Conservation (phyloP, 2,113 vertebrate species). For the Melanotaenia duboulayi region DNA sequence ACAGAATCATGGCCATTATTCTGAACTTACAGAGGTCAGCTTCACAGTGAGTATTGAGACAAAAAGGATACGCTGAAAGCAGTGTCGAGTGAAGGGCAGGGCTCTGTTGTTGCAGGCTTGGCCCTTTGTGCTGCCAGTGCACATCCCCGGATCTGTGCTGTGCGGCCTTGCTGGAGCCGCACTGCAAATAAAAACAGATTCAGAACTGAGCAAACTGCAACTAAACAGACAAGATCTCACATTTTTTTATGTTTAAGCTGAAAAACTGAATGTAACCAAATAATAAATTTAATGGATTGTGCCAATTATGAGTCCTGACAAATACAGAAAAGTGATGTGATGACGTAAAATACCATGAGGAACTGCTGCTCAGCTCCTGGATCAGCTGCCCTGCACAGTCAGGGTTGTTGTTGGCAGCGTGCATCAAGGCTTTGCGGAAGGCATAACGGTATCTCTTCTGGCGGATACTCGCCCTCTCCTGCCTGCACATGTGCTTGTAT, state of each 20-base stretch:
- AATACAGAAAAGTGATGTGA: neutral
- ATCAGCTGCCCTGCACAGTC: conserved; percentile 90
- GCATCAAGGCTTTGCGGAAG: conserved; percentile 94
- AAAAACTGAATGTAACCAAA: neutral
- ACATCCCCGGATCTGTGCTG: conserved; percentile 83
- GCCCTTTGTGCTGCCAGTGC: conserved; percentile 90
- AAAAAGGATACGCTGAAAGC: conserved; percentile 98
- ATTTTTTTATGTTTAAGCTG: neutral
- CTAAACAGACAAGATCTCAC: neutral
- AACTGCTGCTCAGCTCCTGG: conserved; percentile 85
- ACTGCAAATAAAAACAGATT: conserved; percentile 75
- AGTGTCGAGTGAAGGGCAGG: conserved; percentile 96
- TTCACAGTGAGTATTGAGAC: neutral
- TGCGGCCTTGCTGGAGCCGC: conserved; percentile 80
- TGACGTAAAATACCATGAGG: conserved; percentile 80
- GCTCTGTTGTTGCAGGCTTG: conserved; percentile 90
- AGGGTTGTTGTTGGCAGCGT: conserved; percentile 92
- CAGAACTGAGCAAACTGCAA: conserved; percentile 27
- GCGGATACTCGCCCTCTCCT: conserved; percentile 93
- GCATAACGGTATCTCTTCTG: conserved; percentile 94
- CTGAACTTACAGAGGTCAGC: neutral
- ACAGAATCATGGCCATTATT: neutral
- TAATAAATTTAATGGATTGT: no score
- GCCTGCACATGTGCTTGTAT: conserved; percentile 97
- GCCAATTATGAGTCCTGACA: neutral